Evolutionary conservation across 2,113 vertebrate species (phyloP), one percentile per base, ranked within the genome.

Genomic region (Oryzias celebensis): DNA sequence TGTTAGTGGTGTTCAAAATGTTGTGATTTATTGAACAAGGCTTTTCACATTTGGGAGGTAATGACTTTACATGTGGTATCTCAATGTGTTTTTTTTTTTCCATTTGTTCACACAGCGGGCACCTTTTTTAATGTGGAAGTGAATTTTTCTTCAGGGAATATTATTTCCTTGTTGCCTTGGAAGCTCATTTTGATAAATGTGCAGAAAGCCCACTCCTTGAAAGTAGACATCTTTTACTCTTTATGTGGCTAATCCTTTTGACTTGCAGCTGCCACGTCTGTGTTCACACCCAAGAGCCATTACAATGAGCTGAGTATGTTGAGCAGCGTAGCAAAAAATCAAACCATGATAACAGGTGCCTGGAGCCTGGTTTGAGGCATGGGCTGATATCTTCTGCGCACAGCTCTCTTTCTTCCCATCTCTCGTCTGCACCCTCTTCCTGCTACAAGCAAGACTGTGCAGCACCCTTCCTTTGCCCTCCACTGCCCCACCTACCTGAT

Each of bases 401-500:
- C 86, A 88, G 86, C 80, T 70, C 77, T 85, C 58, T 63, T 68
- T 60, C 65, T 80, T 58, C 68, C 74, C 82, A 77, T 79, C 62
- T 85, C 74, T 65, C 65, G 53, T 48, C 58, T 60, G 12, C 65
- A 66, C 72, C 79, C 81, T 66, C 80, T 62, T 75, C 73, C 68
- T 36, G 69, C 83, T 86, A 72, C 20, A 23, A 81, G 73, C 71
- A 62, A 74, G 56, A 69, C 77, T 80, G 57, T 63, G 75, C 68
- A 68, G 65, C 82, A 82, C 82, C 77, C 77, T 84, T 86, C 77
- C 68, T 78, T 72, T 78, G 86, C 85, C 89, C 89, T 88, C 84
- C 81, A 66, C 85, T 86, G 85, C 82, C 86, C 87, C 77, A 83
- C 80, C 83, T 79, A 83, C 74, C 84, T 82, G 86, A 91, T 91